A percentile compares a stretch with the other conserved stretches of the same genome.
Evolutionary conservation across 2,113 vertebrate species (phyloP).

Genomic region (Protomyctophum bolini): DNA sequence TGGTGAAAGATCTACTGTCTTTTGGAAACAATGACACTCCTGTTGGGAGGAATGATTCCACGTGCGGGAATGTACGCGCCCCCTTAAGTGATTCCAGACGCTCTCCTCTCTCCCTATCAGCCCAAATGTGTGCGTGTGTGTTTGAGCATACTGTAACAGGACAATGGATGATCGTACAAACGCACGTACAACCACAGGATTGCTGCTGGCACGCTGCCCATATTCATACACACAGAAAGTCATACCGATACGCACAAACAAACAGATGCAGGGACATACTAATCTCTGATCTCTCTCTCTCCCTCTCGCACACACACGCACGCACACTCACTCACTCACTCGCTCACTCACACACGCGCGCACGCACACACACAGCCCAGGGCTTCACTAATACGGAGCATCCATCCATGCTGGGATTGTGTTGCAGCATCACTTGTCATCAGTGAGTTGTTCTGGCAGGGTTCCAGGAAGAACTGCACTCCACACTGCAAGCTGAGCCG

Average conservation of each 20-base stretch:
- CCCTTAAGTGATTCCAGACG: conserved; percentile 77
- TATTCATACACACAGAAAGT: conserved; percentile 17
- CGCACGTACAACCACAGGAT: too few species aligned
- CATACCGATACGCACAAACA: not conserved
- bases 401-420: not conserved
- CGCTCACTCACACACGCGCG: too few species aligned
- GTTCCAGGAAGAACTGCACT: conserved; percentile 7
- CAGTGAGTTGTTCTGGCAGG: conserved; percentile 37
- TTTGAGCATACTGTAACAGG: too few species aligned
- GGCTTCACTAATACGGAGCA: conserved; percentile 27
- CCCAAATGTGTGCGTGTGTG: too few species aligned
- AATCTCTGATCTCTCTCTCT: too few species aligned
- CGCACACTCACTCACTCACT: too few species aligned
- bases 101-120: conserved; percentile 53
- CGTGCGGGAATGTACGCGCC: conserved; percentile 58
- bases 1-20: conserved; percentile 41
- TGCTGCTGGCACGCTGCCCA: not conserved
- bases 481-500: conserved; percentile 28
- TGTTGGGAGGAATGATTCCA: conserved; percentile 70
- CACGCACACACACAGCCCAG: not conserved
- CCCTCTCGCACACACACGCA: too few species aligned
- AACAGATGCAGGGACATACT: not conserved
- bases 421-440: conserved; percentile 46
- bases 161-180: too few species aligned
- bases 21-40: conserved; percentile 76